Percentiles rank a stretch among this genome's conserved stretches.
phyloP scores from a whole-genome alignment of 2,797 vertebrate species.

The Morus bassanus region DNA sequence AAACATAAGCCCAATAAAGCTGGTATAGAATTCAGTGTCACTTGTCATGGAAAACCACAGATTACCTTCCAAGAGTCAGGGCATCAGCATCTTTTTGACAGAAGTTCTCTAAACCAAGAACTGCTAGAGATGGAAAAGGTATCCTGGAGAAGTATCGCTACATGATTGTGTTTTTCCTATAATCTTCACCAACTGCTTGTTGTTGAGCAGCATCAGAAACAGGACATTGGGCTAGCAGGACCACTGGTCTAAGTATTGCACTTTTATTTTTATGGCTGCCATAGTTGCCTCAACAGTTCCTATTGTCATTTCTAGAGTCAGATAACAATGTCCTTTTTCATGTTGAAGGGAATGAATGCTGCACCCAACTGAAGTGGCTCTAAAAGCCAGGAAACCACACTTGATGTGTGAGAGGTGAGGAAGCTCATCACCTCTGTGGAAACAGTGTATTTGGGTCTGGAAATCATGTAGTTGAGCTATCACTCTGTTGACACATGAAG shows the following conservation, averaged over 20 bases:
- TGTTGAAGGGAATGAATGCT: neutral
- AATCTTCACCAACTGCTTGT: neutral
- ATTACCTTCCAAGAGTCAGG: neutral
- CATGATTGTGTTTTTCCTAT: neutral
- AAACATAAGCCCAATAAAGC: neutral
- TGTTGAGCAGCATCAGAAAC: neutral
- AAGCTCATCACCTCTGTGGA: neutral
- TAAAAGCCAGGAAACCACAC: neutral
- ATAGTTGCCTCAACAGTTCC: neutral
- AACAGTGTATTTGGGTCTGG: neutral
- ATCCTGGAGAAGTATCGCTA: neutral
- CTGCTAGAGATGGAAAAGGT: neutral
- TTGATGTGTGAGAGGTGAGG: neutral
- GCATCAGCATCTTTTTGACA: neutral
- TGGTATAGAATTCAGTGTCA: neutral
- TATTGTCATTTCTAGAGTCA: neutral
- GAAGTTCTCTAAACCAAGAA: neutral
- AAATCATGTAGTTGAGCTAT: rapidly evolving
- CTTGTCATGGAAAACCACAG: neutral
- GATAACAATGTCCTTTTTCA: neutral
- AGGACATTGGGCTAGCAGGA: neutral
- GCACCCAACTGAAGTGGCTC: neutral
- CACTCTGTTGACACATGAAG: neutral
- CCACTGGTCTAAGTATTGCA: neutral
- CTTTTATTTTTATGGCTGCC: neutral